Base-by-base conservation (phyloP, 2,888 invertebrate species). In the Pyrochroa serraticornis region DNA sequence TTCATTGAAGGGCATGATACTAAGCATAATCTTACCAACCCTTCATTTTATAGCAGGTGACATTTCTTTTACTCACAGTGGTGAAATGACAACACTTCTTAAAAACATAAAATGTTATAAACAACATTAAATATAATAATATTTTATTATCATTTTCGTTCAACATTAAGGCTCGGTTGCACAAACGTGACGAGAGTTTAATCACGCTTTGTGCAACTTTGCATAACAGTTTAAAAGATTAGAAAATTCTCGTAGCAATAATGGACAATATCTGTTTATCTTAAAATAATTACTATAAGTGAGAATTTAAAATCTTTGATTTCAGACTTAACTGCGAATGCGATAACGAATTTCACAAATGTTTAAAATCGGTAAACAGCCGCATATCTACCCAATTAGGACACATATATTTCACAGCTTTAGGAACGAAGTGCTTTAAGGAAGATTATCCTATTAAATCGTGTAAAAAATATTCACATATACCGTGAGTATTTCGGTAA, bases 371-470 rank as follows among this genome's bases (percentile, higher is more conserved):
- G 0, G 77, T 79, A 0, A 73, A 77, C 30, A 78, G 75, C 1
- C 72, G 61, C 3, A 67, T 77, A 0, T 79, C 84, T 0, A 74
- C 64, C 0, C 73, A 78, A 10, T 76, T 87, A 1, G 86, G 86
- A 3, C 69, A 74, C 0, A 71, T 84, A 33, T 87, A 86, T 70
- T 87, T 86, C 74, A 82, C 84, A 48, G 77, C 75, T 0, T 69
- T 86, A 30, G 80, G 81, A 13, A 86, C 87, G 0, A 75, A 85
- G 69, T 89, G 88, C 75, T 88, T 81, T 71, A 81, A 81, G 55
- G 64, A 82, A 22, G 86, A 87, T 60, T 84, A 83, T 68, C 87
- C 85, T 0, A 77, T 84, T 22, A 73, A 72, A 0, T 77, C 76
- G 1, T 88, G 88, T 71, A 72, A 73, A 32, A 79, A 75, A 65